phyloP scores from a whole-genome alignment of 1,140 invertebrate genomes.

The Drusus annulatus region DNA sequence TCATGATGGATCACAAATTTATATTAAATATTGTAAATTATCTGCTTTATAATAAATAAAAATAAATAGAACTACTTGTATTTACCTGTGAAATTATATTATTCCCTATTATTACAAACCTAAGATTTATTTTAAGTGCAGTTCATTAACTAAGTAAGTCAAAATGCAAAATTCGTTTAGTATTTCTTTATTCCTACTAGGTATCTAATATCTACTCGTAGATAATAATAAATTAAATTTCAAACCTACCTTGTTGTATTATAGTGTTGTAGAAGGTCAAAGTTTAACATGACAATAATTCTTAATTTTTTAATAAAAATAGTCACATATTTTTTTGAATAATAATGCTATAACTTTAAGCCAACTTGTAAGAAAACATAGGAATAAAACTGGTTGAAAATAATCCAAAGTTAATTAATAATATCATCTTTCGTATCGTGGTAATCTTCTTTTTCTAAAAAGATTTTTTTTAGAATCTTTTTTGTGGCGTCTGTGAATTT shows the following conservation, averaged over 20 bases:
- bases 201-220: not conserved
- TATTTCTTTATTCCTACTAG: not conserved
- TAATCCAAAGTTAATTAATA: not conserved
- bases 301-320: too few species aligned
- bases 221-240: not conserved
- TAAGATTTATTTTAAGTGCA: not conserved
- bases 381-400: not conserved
- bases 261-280: too few species aligned
- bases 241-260: not conserved
- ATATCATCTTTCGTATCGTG: not conserved
- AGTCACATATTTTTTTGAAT: not conserved
- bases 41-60: too few species aligned
- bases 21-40: too few species aligned
- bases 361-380: not conserved
- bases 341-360: not conserved
- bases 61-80: too few species aligned
- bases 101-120: not conserved
- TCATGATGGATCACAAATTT: too few species aligned
- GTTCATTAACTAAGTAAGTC: not conserved
- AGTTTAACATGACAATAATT: not conserved
- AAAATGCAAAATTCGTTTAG: not conserved
- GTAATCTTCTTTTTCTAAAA: not conserved
- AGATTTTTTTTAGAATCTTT: conserved; percentile 1
- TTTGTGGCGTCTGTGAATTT: not conserved
- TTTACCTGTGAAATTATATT: not conserved